phyloP scores from a whole-genome alignment of 2,113 vertebrate species.

The Tragulus kanchil region DNA sequence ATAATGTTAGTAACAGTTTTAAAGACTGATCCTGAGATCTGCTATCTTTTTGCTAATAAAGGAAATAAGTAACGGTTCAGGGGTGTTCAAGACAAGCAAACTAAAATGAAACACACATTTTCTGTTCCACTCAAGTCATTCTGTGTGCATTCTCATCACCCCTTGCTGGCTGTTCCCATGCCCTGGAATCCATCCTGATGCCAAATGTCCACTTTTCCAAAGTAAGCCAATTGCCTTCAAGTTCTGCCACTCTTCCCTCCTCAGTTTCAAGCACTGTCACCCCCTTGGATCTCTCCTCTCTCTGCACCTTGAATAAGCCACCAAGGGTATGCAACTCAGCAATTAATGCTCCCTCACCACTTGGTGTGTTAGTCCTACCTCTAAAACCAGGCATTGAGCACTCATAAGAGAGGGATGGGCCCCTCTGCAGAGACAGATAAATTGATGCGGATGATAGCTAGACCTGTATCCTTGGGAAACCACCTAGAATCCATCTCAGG shows the following conservation, averaged over 20 bases:
- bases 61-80: neutral
- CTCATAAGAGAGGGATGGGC: neutral
- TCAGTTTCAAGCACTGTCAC: rapidly evolving
- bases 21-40: neutral
- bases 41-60: conserved; percentile 8
- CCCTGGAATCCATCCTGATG: neutral
- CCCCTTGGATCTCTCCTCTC: neutral
- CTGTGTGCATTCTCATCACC: neutral
- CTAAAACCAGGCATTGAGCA: neutral
- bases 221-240: neutral
- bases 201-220: neutral
- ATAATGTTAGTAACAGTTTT: neutral
- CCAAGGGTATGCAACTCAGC: neutral
- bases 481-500: conserved; percentile 30
- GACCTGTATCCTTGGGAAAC: neutral
- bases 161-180: neutral
- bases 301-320: neutral
- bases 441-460: neutral
- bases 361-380: neutral
- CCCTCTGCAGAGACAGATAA: neutral
- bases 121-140: neutral
- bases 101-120: neutral
- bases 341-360: neutral
- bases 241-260: neutral
- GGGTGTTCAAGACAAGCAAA: neutral